Evolutionary conservation across 1,140 invertebrate species (phyloP), one percentile per base, ranked within the genome.

Genomic region (Apis cerana): DNA sequence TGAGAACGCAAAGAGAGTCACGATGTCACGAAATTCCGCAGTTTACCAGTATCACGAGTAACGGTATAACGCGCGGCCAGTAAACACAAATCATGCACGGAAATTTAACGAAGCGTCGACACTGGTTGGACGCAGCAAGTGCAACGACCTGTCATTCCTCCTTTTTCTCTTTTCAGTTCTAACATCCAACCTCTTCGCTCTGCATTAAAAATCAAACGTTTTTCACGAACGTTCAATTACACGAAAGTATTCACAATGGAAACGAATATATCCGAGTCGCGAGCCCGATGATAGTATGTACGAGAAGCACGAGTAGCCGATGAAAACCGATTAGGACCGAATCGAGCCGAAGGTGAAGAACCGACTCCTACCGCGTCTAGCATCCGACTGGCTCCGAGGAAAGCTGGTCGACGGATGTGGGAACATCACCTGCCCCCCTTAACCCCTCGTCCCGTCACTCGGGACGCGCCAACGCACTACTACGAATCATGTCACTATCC

Each of bases 361-460:
- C 76, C 69, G 17, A 27, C 76, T 81, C 80, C 67, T 68, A 75
- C 76, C 87, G 58, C 86, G 88, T 86, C 86, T 89, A 75, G 82
- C 83, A 87, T 82, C 81, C 85, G 84, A 91, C 90, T 91, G 89
- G 85, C 86, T 85, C 82, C 79, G 88, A 72, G 81, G 48, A 69
- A 79, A 86, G 80, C 85, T 72, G 77, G 68, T 77, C 77, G 77
- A 80, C 68, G 75, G 58, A 72, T 56, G 59, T 71, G 59, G 61
- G 56, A 62, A 59, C 85, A 27, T 69, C 75, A 27, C 58, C 76
- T 9, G 17, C 67, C 15, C 64, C 15, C 58, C 79, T 19, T 59
- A 52, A 21, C 68, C 78, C 64, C 59, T 21, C 33, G 13, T 56
- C 54, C 5, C 58, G n/a, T 10, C 33, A 79, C 61, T 52, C 56